Evolutionary conservation across 2,113 vertebrate species (phyloP), one percentile per base, ranked within the genome.

Genomic region (Bos taurus): DNA sequence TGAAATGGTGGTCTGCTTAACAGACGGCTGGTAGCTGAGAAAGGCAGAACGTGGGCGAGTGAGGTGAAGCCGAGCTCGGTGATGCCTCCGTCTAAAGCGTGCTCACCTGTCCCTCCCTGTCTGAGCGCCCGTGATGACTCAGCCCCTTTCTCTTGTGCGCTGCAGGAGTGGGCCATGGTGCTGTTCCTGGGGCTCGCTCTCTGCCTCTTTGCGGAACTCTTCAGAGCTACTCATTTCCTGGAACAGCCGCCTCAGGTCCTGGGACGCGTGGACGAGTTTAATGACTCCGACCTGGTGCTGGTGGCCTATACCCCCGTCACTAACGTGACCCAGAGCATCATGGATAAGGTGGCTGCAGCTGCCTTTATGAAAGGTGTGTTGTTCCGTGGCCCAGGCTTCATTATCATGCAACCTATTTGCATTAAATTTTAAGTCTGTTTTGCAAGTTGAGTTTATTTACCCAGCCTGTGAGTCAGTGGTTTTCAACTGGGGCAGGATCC

Each of bases 261-360:
- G 0, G 98, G 98, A 0, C 78, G 13, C 0, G 25, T 98, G 50
- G 98, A 98, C 2, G 78, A 97, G 56, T 97, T 98, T 62, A 98
- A 97, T 0, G 19, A 84, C 4, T 92, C 94, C 0, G 93, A 62
- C 3, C 4, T 81, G 4, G 97, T 2, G 0, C 64, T 99, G 0
- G 81, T 99, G 23, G 77, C 97, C 0, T 99, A 99, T 98, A 99
- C 99, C 0, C 99, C 99, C 0, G 98, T 98, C 7, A 99, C 98
- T 5, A 98, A 97, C 96, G 25, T 98, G 98, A 99, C 99, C 95
- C 99, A 62, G 90, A 95, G 60, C 59, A 99, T 99, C 40, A 99
- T 99, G 99, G 99, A 98, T 0, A 99, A 99, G 96, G 99, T 99
- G 97, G 99, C 99, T 21, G 98, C 97, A 2, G 92, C 97, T 40